Evolutionary conservation across 2,797 vertebrate species (phyloP).

Genomic region (Myripristis murdjan): DNA sequence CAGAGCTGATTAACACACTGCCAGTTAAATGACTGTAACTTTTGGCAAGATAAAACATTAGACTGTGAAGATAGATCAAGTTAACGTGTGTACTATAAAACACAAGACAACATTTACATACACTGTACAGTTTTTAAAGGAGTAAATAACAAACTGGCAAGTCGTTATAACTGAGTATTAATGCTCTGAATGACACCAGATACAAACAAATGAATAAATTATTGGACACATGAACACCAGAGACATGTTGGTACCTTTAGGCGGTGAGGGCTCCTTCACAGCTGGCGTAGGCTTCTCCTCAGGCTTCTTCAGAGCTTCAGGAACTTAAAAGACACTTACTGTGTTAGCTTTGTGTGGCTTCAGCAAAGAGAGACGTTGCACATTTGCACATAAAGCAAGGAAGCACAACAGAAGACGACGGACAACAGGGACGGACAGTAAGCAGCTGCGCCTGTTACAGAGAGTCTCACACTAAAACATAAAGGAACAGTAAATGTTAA

Average conservation of each 20-base stretch:
- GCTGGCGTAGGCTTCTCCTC: constrained; percentile 63
- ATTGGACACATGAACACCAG: constrained; percentile 21
- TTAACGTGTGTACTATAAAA: too few relatives aligned
- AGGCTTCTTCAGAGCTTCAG: constrained; percentile 65
- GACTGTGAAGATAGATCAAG: not conserved
- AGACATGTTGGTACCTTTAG: constrained; percentile 79
- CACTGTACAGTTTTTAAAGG: not conserved
- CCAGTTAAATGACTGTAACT: not conserved
- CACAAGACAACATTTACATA: constrained; percentile 3
- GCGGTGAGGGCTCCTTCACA: constrained; percentile 59
- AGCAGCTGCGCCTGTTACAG: not conserved
- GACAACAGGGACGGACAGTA: constrained; percentile 7
- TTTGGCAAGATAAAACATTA: not conserved
- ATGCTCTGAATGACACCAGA: constrained; percentile 3
- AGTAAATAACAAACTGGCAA: not conserved
- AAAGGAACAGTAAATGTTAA: not conserved
- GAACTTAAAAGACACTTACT: constrained; percentile 74
- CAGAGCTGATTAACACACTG: not conserved
- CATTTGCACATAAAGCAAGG: constrained; percentile 36
- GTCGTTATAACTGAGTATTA: not conserved
- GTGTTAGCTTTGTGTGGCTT: constrained; percentile 36
- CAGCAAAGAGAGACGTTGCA: constrained; percentile 25
- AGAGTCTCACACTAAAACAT: not conserved
- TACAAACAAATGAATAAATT: not conserved
- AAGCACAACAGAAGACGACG: constrained; percentile 25